Conservation (phyloP, 2,797 vertebrate species). For the Capromys pilorides region DNA sequence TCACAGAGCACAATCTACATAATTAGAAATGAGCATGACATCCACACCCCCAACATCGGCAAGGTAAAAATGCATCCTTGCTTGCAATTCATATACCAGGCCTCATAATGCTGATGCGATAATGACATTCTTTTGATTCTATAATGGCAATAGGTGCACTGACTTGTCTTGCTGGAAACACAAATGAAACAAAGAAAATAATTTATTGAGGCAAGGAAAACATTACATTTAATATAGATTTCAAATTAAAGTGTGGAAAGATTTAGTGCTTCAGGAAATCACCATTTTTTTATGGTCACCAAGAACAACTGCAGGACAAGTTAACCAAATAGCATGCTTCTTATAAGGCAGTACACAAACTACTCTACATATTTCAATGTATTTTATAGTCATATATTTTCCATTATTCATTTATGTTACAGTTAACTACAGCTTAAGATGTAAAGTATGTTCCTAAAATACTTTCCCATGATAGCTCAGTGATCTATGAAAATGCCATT, state of each 20-base stretch:
- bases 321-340: conserved; percentile 51
- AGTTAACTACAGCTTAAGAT: conserved; percentile 36
- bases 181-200: conserved; percentile 79
- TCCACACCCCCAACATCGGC: conserved; percentile 72
- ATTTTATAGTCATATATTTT: conserved; percentile 31
- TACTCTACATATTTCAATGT: background rate
- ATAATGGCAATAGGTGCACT: conserved; percentile 67
- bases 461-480: background rate
- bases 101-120: conserved; percentile 78
- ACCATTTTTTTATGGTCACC: conserved; percentile 67
- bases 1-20: conserved; percentile 75
- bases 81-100: conserved; percentile 72
- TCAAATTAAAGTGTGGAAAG: conserved; percentile 66
- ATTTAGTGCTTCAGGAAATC: conserved; percentile 68
- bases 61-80: conserved; percentile 71
- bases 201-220: conserved; percentile 76
- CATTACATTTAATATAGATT: conserved; percentile 78
- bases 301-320: conserved; percentile 65
- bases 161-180: conserved; percentile 74
- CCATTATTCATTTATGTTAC: conserved; percentile 4
- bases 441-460: conserved; percentile 61
- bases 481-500: conserved; percentile 27
- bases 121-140: conserved; percentile 83
- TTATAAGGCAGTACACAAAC: conserved; percentile 49
- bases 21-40: conserved; percentile 83